Evolutionary conservation across 2,797 vertebrate species (phyloP), one percentile per base, ranked within the genome.

Genomic region (Myripristis murdjan): DNA sequence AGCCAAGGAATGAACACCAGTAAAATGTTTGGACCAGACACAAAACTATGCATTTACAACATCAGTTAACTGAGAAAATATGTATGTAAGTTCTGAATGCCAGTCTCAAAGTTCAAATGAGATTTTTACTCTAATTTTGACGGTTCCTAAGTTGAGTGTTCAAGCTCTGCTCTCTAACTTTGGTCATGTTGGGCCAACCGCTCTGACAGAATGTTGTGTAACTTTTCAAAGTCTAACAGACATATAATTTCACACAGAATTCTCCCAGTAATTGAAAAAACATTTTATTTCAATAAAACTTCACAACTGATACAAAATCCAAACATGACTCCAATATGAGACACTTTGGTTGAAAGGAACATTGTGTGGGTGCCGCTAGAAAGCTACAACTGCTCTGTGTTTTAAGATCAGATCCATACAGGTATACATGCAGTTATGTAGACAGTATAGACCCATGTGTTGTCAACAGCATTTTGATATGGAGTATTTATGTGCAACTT

Each of bases 271-370:
- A 71, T 71, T 59, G 82, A 82, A 73, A 57, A 74, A 62, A n/a
- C 63, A 63, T 11, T 91, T 91, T 91, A 92, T 86, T 91, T 70
- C 53, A 62, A 81, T 61, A 62, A 83, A 85, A 64, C 37, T 31
- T 88, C 71, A 73, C 77, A 73, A 61, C 57, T 48, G 28, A 62
- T 75, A 88, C 49, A 79, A 71, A 84, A 74, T 69, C 5, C 41
- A 60, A 33, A 63, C 26, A 49, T 2, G 20, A 80, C 49, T 72
- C 44, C 73, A 79, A 77, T 22, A 63, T 73, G 24, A 79, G 55
- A 80, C 14, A 43, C 58, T 54, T 56, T 1, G 20, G 52, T 80
- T 46, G 35, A 39, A 80, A 68, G 74, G 70, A n/a, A 63, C 49
- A 62, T 66, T n/a, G n/a, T n/a, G n/a, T n/a, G n/a, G n/a, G n/a